Evolutionary conservation across 2,888 invertebrate genomes (phyloP).

Genomic region (Megaustenia siamemsis): DNA sequence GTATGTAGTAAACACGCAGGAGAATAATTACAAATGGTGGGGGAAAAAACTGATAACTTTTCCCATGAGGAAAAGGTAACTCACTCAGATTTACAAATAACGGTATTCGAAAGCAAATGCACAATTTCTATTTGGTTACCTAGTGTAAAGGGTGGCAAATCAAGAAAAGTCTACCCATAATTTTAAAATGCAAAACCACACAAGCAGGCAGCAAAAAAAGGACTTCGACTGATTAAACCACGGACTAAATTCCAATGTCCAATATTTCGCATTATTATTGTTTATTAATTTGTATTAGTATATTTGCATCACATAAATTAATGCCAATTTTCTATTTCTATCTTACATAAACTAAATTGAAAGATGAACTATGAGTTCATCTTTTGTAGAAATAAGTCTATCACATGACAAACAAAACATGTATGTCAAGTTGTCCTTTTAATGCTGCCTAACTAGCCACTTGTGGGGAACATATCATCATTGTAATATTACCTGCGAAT

Average conservation of each 20-base stretch:
- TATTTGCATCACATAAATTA: not conserved
- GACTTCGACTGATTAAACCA: not conserved
- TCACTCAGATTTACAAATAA: not conserved
- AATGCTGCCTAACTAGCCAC: slow-evolving; percentile 4
- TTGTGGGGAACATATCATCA: not conserved
- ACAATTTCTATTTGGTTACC: not conserved
- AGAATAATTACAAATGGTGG: too few relatives aligned
- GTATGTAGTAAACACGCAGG: too few relatives aligned
- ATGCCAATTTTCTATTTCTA: not conserved
- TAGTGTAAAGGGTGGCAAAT: not conserved
- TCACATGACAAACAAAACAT: not conserved
- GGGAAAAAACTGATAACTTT: too few relatives aligned
- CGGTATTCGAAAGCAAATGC: not conserved
- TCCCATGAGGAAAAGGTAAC: not conserved
- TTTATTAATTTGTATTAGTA: too few relatives aligned
- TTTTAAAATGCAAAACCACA: slow-evolving; percentile 15
- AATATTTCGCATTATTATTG: too few relatives aligned
- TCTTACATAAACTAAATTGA: not conserved
- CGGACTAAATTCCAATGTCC: not conserved
- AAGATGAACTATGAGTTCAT: slow-evolving; percentile 3
- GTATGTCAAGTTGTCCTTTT: not conserved
- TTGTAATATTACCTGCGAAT: slow-evolving; percentile 19
- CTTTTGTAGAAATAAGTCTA: not conserved
- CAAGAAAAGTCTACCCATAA: not conserved
- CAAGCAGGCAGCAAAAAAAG: slow-evolving; percentile 26